Percentiles rank a stretch among this genome's conserved stretches.
phyloP scores from a whole-genome alignment of 2,888 invertebrate species.

The Dryadula phaetusa region DNA sequence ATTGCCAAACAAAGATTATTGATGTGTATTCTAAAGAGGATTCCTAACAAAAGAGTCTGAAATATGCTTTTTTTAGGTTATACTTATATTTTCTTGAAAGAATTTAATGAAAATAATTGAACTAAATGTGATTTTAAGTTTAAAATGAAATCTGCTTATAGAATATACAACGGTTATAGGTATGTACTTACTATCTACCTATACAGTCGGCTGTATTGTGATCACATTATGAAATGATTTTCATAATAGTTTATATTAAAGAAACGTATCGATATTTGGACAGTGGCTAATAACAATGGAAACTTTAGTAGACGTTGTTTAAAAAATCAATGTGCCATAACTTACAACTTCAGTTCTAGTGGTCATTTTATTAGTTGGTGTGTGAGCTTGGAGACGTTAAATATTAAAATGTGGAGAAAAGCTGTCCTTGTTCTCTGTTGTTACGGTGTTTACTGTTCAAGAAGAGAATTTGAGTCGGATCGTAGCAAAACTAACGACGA shows the following conservation, averaged over 20 bases:
- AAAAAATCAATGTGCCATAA: constrained; percentile 42
- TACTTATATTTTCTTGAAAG: too few relatives aligned
- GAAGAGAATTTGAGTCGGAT: constrained; percentile 16
- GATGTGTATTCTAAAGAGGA: too few relatives aligned
- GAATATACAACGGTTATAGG: not conserved
- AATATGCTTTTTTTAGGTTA: too few relatives aligned
- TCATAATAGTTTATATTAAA: constrained; percentile 29
- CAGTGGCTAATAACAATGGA: constrained; percentile 40
- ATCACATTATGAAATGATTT: not conserved
- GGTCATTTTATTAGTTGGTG: constrained; percentile 38
- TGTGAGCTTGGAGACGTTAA: constrained; percentile 37
- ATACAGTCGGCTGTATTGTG: not conserved
- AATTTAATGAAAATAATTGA: not conserved
- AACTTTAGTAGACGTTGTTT: constrained; percentile 41
- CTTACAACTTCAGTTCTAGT: constrained; percentile 30
- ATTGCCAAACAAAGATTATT: too few relatives aligned
- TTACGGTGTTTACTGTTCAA: constrained; percentile 26
- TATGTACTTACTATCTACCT: not conserved
- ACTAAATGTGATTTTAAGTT: not conserved
- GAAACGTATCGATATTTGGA: constrained; percentile 37
- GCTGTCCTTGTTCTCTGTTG: constrained; percentile 31
- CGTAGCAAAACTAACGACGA: constrained; percentile 27
- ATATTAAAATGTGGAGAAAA: constrained; percentile 35
- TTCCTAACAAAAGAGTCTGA: not conserved
- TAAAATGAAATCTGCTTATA: not conserved